phyloP scores from a whole-genome alignment of 2,113 vertebrate species.

The Connochaetes taurinus region DNA sequence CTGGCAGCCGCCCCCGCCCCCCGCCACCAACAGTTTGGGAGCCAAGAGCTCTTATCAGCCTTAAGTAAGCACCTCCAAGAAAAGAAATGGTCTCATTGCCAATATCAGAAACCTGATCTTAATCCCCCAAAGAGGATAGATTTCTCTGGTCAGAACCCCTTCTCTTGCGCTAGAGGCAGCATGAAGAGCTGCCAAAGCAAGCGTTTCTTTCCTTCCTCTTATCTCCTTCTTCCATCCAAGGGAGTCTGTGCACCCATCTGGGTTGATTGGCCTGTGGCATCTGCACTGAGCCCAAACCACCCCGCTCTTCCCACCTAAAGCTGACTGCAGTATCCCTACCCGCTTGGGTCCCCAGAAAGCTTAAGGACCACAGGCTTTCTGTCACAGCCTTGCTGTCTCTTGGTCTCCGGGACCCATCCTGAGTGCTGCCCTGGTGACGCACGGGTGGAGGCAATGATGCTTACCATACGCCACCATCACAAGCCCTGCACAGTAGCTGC shows the following conservation, averaged over 20 bases:
- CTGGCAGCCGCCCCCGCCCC: neutral
- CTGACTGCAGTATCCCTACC: rapidly evolving
- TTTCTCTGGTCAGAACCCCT: neutral
- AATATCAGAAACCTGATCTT: neutral
- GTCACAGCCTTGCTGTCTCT: neutral
- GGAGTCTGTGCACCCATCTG: neutral
- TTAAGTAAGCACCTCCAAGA: neutral
- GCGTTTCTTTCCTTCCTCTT: neutral
- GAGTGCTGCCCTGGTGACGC: neutral
- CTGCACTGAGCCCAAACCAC: rapidly evolving
- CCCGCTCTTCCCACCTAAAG: rapidly evolving
- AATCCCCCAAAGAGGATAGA: neutral
- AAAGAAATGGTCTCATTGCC: neutral
- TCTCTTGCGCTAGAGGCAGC: neutral
- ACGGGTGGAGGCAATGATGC: rapidly evolving
- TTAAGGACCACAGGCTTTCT: rapidly evolving
- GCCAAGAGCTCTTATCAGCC: neutral
- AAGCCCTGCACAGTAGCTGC: rapidly evolving
- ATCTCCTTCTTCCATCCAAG: neutral
- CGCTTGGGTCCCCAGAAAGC: rapidly evolving
- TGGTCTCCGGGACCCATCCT: too few relatives aligned
- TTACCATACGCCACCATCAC: rapidly evolving
- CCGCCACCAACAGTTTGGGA: neutral
- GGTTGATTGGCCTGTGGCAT: neutral
- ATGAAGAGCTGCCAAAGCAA: neutral